A percentile compares a stretch with the other conserved stretches of the same genome.
These are phyloP conservation scores for Stegana nigrithorax DNA, from an alignment of 2,888 invertebrate species.

Conservation along the genomic window DNA sequence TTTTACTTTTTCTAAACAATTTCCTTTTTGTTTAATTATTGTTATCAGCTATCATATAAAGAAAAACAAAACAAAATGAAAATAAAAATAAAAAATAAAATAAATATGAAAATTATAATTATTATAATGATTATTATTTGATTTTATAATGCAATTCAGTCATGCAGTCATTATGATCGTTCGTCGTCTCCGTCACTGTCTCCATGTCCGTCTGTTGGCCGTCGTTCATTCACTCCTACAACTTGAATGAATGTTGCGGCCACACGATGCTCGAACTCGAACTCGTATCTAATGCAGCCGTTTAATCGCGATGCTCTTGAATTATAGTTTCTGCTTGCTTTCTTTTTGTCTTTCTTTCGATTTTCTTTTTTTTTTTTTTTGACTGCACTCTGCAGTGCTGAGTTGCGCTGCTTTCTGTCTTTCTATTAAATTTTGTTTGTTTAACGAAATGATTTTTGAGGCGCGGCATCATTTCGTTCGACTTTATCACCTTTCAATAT, in stretches of 20 bases:
- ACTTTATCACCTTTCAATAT: conserved; percentile 12
- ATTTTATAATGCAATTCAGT: too few species aligned
- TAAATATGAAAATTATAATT: not conserved
- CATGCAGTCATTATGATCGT: too few species aligned
- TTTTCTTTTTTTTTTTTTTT: conserved; percentile 10
- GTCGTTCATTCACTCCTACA: not conserved
- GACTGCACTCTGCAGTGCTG: not conserved
- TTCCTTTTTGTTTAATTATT: too few species aligned
- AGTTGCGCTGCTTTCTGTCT: too few species aligned
- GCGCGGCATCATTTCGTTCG: conserved; percentile 4
- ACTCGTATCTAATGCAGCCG: too few species aligned
- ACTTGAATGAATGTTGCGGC: too few species aligned
- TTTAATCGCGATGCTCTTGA: conserved; percentile 63
- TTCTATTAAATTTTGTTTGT: not conserved
- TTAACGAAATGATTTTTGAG: not conserved
- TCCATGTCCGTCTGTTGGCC: too few species aligned
- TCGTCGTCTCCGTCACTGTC: too few species aligned
- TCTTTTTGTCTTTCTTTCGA: conserved; percentile 5
- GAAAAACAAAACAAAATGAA: not conserved
- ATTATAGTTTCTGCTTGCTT: conserved; percentile 36
- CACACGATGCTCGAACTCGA: too few species aligned
- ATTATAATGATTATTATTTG: too few species aligned
- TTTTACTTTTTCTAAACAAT: too few species aligned
- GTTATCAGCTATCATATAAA: too few species aligned
- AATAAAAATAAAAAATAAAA: not conserved